These are phyloP conservation scores for Urocynchramus pylzowi DNA, from an alignment of 2,113 vertebrate genomes.

Conservation along the genomic window DNA sequence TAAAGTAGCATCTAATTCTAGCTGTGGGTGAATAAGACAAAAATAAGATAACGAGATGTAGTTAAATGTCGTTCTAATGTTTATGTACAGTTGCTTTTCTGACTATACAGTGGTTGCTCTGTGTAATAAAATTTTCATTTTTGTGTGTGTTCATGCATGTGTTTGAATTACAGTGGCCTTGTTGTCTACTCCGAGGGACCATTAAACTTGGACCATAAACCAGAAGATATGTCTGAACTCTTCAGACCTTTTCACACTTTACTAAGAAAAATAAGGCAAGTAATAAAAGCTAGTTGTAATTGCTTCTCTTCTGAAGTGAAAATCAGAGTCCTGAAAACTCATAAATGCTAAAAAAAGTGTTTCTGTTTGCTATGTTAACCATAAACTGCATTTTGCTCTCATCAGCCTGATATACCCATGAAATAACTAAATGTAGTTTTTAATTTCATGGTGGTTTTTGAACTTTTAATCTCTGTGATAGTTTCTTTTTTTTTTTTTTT, in stretches of 20 bases:
- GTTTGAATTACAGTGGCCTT: slow-evolving; percentile 83
- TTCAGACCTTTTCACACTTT: slow-evolving; percentile 95
- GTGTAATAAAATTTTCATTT: background rate
- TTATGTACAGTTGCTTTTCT: background rate
- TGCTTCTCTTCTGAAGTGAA: background rate
- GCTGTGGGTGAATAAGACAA: background rate
- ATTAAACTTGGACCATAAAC: slow-evolving; percentile 89
- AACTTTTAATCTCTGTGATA: background rate
- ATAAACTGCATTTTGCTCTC: background rate
- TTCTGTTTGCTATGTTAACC: background rate
- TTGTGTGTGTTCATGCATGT: background rate
- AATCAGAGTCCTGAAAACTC: background rate
- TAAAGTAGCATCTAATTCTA: background rate
- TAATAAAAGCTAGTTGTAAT: background rate
- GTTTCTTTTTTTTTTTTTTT: background rate
- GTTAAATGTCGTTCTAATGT: background rate
- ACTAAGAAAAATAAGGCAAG: slow-evolving; percentile 93
- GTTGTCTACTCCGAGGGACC: slow-evolving; percentile 95
- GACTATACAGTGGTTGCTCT: background rate
- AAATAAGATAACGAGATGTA: background rate
- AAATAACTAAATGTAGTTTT: background rate
- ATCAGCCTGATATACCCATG: background rate
- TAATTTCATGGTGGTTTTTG: background rate
- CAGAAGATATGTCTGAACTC: slow-evolving; percentile 96
- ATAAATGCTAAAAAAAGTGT: background rate